phyloP scores from a whole-genome alignment of 2,888 invertebrate genomes.

The Parelbella ahira region DNA sequence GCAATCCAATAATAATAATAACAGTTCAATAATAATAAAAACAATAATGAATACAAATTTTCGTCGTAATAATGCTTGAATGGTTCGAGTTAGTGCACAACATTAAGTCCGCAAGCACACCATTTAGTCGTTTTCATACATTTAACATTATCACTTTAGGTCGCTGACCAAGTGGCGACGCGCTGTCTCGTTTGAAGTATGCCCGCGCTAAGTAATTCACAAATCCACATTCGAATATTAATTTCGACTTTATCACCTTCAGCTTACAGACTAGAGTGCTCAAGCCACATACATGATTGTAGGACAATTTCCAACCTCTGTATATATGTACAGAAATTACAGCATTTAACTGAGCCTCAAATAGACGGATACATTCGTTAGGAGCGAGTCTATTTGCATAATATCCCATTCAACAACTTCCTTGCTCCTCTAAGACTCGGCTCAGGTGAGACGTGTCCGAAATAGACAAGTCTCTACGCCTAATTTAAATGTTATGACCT shows the following conservation, averaged over 20 bases:
- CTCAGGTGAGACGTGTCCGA: slow-evolving; percentile 10
- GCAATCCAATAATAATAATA: no score
- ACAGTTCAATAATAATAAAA: no score
- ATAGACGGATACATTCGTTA: slow-evolving; percentile 54
- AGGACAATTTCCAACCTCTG: slow-evolving; percentile 36
- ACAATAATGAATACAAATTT: no score
- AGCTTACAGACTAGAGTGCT: slow-evolving; percentile 23
- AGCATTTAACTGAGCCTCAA: slow-evolving; percentile 44
- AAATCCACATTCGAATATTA: slow-evolving; percentile 16
- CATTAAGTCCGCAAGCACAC: slow-evolving; percentile 12
- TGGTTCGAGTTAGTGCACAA: no score
- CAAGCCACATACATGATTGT: slow-evolving; percentile 23
- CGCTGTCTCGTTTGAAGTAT: slow-evolving; percentile 42
- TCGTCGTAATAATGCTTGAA: no score
- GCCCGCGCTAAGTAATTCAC: slow-evolving; percentile 28
- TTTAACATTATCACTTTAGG: slow-evolving; percentile 33
- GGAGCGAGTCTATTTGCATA: slow-evolving; percentile 48
- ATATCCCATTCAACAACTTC: slow-evolving; percentile 44
- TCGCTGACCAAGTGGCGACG: slow-evolving; percentile 41
- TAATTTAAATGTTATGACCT: neutral
- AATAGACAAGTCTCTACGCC: slow-evolving; percentile 1
- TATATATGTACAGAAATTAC: slow-evolving; percentile 45
- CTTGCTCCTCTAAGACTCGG: slow-evolving; percentile 25
- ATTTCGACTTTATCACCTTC: slow-evolving; percentile 24
- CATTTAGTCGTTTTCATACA: slow-evolving; percentile 26